phyloP scores from a whole-genome alignment of 2,113 vertebrate genomes.

The Tachysurus vachellii region DNA sequence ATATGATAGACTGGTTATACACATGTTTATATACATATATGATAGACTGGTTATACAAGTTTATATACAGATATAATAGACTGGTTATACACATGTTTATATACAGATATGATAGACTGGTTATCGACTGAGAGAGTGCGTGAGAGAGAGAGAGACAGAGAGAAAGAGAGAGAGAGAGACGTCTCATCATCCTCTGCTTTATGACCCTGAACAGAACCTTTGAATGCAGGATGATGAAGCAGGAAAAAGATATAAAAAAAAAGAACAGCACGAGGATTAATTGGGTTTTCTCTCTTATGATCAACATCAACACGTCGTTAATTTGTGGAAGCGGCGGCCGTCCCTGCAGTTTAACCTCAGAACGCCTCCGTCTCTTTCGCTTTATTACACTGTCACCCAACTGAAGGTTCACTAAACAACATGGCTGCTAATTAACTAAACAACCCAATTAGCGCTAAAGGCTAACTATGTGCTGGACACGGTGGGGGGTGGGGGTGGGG shows the following conservation, averaged over 20 bases:
- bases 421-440: slow-evolving; percentile 18
- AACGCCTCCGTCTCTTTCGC: not conserved
- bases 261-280: slow-evolving; percentile 28
- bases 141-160: not conserved
- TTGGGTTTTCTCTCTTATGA: slow-evolving; percentile 38
- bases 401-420: slow-evolving; percentile 23
- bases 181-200: not conserved
- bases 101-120: slow-evolving; percentile 60
- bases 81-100: no score
- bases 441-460: slow-evolving; percentile 14
- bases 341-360: slow-evolving; percentile 14
- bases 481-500: not conserved
- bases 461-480: slow-evolving; percentile 16
- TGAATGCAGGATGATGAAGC: slow-evolving; percentile 42
- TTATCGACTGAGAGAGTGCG: slow-evolving; percentile 61
- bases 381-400: slow-evolving; percentile 23
- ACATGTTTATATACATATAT: no score
- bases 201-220: slow-evolving; percentile 32
- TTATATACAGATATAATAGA: no score
- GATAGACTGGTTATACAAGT: no score
- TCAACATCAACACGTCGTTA: slow-evolving; percentile 60
- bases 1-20: no score
- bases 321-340: slow-evolving; percentile 36
- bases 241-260: not conserved
- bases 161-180: not conserved